Evolutionary conservation across 2,888 invertebrate species (phyloP).

Genomic region (Caenorhabditis drosophilae): DNA sequence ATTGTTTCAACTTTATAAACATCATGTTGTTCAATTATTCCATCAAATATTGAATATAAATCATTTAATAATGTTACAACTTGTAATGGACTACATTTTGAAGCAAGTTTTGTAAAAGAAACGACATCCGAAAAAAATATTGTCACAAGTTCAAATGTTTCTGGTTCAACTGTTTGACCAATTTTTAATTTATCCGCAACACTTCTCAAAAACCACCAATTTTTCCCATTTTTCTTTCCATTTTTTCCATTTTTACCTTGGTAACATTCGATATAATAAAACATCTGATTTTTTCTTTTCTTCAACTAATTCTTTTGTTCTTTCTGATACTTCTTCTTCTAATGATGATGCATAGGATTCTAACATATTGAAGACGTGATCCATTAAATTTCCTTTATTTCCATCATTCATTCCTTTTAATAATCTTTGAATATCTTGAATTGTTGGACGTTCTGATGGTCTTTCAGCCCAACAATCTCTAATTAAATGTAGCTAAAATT

Average conservation of each 20-base stretch:
- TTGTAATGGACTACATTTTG: slow-evolving; percentile 54
- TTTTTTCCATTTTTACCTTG: slow-evolving; percentile 23
- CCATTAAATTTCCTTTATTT: slow-evolving; percentile 56
- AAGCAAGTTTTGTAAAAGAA: slow-evolving; percentile 51
- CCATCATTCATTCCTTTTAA: slow-evolving; percentile 24
- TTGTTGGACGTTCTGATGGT: slow-evolving; percentile 49
- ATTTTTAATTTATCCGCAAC: slow-evolving; percentile 57
- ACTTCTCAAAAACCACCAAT: slow-evolving; percentile 6
- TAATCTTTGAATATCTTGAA: slow-evolving; percentile 38
- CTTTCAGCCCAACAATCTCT: slow-evolving; percentile 59
- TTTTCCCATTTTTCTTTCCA: neutral
- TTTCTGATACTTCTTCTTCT: slow-evolving; percentile 53
- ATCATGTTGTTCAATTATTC: slow-evolving; percentile 63
- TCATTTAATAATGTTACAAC: slow-evolving; percentile 61
- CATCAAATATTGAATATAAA: slow-evolving; percentile 63
- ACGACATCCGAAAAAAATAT: slow-evolving; percentile 63
- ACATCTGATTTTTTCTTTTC: slow-evolving; percentile 65
- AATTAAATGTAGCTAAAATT: slow-evolving; percentile 43
- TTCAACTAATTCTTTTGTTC: slow-evolving; percentile 54
- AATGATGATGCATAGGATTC: slow-evolving; percentile 54
- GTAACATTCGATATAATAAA: slow-evolving; percentile 60
- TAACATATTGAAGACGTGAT: slow-evolving; percentile 61
- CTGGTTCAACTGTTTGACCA: slow-evolving; percentile 53
- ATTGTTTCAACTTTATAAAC: slow-evolving; percentile 62
- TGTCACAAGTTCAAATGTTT: slow-evolving; percentile 52